phyloP scores from a whole-genome alignment of 2,113 vertebrate species.

The Gymnorhina tibicen region DNA sequence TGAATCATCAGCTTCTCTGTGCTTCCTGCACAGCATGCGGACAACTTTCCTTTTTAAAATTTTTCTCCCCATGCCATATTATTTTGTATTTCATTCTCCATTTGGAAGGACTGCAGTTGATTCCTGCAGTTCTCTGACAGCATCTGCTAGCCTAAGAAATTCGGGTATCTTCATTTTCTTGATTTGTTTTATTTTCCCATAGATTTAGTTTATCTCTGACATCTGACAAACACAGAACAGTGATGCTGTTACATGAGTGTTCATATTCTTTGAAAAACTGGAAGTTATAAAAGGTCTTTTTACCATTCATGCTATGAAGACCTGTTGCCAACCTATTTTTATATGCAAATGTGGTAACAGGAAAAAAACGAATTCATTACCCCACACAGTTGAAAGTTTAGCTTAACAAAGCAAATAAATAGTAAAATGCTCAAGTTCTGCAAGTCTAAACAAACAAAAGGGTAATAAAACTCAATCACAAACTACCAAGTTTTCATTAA shows the following conservation, averaged over 20 bases:
- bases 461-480: not conserved
- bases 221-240: not conserved
- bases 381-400: not conserved
- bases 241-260: not conserved
- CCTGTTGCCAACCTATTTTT: not conserved
- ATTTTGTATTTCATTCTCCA: not conserved
- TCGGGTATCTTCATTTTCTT: not conserved
- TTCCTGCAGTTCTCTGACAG: not conserved
- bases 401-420: not conserved
- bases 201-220: not conserved
- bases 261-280: not conserved
- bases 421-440: not conserved
- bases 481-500: not conserved
- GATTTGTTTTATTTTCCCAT: not conserved
- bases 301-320: not conserved
- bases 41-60: not conserved
- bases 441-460: not conserved
- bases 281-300: not conserved
- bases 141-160: not conserved
- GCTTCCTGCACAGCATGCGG: not conserved
- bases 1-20: not conserved
- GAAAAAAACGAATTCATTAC: not conserved
- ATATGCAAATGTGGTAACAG: not conserved
- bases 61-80: not conserved
- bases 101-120: not conserved